Base-by-base conservation (phyloP, 2,113 vertebrate species). In the Centropus bengalensis region DNA sequence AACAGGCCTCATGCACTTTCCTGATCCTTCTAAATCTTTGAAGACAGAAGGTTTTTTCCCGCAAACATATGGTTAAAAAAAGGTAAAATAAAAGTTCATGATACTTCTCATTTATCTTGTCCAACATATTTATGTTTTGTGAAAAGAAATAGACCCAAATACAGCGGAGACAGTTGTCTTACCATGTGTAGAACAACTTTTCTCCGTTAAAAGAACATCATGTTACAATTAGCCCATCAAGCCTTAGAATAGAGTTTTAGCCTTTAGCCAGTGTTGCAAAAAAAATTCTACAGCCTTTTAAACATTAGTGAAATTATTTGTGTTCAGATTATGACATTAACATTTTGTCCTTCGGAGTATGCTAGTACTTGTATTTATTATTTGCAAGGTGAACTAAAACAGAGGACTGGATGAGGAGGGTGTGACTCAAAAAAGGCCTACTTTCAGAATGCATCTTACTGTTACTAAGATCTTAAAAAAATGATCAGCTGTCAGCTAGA, bases 381-480 rank as follows among this genome's bases (percentile, higher is more conserved):
- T 85, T 83, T 83, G 68, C 9, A 8, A 84, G 40, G 32, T 82
- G 70, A 91, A 85, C 36, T 68, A 59, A 88, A 92, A 78, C 75
- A 74, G 17, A 86, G 87, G 86, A 86, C 67, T 87, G 76, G 76
- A 84, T 70, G 90, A 76, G 47, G 76, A 93, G 1, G 1, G 12
- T 64, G 32, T 94, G 76, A 86, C 86, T 88, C 84, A 42, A 80
- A 77, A 86, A 91, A 80, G 15, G 11, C 5, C 33, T 77, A 8
- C 30, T 74, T 96, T 88, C 70, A 93, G 90, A 82, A 92, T 32
- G 28, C 45, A 73, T 89, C 56, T 91, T 36, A 28, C 33, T 75
- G 73, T 91, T 76, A 51, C 21, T 52, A 69, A 89, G 74, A 93
- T 94, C 69, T 90, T 76, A 40, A 90, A 82, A 85, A 94, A 14